These are phyloP conservation scores for Varroa destructor DNA, from an alignment of 1,140 invertebrate genomes.

Conservation along the genomic window DNA sequence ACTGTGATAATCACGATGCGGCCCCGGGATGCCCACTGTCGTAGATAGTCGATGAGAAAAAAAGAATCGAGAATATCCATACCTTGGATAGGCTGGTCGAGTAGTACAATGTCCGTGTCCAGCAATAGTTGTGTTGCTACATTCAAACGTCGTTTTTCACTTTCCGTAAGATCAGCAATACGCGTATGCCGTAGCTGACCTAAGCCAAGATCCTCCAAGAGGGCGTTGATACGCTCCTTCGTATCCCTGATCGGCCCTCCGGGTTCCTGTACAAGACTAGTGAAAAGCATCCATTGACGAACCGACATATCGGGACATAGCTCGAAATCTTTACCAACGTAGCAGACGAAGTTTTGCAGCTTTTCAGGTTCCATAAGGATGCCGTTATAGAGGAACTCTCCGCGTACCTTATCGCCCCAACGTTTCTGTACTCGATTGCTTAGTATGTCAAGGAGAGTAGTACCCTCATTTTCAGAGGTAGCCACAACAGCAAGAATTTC, in stretches of 20 bases:
- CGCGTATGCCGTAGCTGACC: constrained; percentile 64
- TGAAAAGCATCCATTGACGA: constrained; percentile 63
- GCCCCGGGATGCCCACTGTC: constrained; percentile 74
- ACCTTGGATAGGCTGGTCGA: constrained; percentile 75
- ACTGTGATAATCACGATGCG: constrained; percentile 77
- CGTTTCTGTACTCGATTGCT: constrained; percentile 49
- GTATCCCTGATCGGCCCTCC: constrained; percentile 42
- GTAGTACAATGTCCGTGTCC: constrained; percentile 57
- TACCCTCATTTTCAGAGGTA: constrained; percentile 61
- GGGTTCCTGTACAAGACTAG: constrained; percentile 53
- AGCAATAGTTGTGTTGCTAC: constrained; percentile 72
- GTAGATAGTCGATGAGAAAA: constrained; percentile 79
- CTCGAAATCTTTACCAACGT: constrained; percentile 50
- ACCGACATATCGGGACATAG: constrained; percentile 59
- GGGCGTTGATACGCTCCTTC: constrained; percentile 55
- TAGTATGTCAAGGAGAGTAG: constrained; percentile 63
- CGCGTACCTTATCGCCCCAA: constrained; percentile 46
- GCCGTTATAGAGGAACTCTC: constrained; percentile 73
- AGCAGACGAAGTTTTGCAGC: constrained; percentile 51
- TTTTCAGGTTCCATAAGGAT: constrained; percentile 55
- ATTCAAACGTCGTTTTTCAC: constrained; percentile 66
- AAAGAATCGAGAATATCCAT: constrained; percentile 94
- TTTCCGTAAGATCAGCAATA: constrained; percentile 62
- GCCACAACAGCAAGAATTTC: constrained; percentile 78
- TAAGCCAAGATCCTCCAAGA: constrained; percentile 76